Evolutionary conservation across 37 sponge, comb jelly and placozoan genomes (phyloP), one percentile per base, ranked within the genome.

Genomic region (Halichondria panicea): DNA sequence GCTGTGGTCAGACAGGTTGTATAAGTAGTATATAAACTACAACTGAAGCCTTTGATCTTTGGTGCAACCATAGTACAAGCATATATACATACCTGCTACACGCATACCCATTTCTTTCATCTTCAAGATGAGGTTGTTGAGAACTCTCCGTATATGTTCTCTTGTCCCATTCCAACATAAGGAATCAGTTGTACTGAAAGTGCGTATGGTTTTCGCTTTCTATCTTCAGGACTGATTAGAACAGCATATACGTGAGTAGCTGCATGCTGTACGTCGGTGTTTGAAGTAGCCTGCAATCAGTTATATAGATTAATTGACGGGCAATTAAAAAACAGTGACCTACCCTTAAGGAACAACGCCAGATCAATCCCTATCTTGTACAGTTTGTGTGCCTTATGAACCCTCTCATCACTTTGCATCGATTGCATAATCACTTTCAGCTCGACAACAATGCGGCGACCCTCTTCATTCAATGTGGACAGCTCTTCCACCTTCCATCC

Each of bases 121-220:
- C 44, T 68, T 50, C 24, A 3, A 4, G 4, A 68, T 44, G 7
- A 68, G 30, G 30, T 13, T 24, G 30, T 68, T 44, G 69, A 57
- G 2, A 3, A 79, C 1, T 38, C 33, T 5, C 11, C 79, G 60
- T 3, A 68, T 37, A 19, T 79, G 67, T 25, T 12, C n/a, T n/a
- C 40, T 31, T 80, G 22, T 33, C 37, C 59, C 19, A 80, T 48
- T 25, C 80, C 71, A 21, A 48, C 18, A 40, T 80, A 80, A 19
- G 80, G 77, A 55, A 84, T 11, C 3, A 44, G 40, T 30, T 84
- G 84, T 0, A 84, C 63, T 9, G 83, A 75, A 0, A 82, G 30
- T 32, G 83, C 83, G 53, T 82, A 82, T 1, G 75, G 83, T 30
- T 84, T 84, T 9, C 22, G 7, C 3, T 61, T 31, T 1, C 84